Base-by-base conservation (phyloP, 1,140 invertebrate genomes). In the Grapholita molesta region DNA sequence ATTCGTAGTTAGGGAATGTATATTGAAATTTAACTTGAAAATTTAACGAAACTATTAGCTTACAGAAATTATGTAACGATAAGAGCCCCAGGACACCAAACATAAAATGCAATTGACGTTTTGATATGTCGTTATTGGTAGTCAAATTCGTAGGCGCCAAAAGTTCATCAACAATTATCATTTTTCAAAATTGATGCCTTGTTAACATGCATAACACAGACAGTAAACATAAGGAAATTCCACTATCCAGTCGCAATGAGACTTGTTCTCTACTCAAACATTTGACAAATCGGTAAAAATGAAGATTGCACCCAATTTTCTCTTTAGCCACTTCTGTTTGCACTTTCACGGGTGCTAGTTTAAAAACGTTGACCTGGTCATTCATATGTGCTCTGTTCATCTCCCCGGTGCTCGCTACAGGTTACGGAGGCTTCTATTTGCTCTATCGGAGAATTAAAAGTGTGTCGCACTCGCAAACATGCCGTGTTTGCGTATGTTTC, bases 271-370 rank as follows among this genome's bases (percentile, higher is more conserved):
- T 61, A n/a, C 15, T 61, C 55, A 61, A 25, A 61, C 55, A 61
- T 6, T 28, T n/a, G 25, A 61, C 32, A 65, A 32, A 35, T 65
- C 32, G 32, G 64, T 65, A 65, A 33, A 65, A 33, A 69, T 28
- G 42, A 68, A 35, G 67, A 73, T 70, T 74, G 71, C 75, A 79
- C 76, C 73, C 74, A 76, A 77, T 80, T 83, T 85, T 80, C 74
- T 57, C 78, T 78, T 85, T 85, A 80, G 77, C 78, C 73, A 83
- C 71, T 80, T 76, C 76, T 86, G 83, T 86, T 85, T 85, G 70
- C 70, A 81, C 84, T 85, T 86, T 86, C 84, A 84, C 83, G 69
- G 69, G 66, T 76, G 85, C 82, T 83, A 85, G 78, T 84, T 83
- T 84, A 83, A 80, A 86, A 82, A 76, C 77, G 75, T 84, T 84